Evolutionary conservation across 1,140 invertebrate genomes (phyloP).

Genomic region (Sarcophaga bullata): DNA sequence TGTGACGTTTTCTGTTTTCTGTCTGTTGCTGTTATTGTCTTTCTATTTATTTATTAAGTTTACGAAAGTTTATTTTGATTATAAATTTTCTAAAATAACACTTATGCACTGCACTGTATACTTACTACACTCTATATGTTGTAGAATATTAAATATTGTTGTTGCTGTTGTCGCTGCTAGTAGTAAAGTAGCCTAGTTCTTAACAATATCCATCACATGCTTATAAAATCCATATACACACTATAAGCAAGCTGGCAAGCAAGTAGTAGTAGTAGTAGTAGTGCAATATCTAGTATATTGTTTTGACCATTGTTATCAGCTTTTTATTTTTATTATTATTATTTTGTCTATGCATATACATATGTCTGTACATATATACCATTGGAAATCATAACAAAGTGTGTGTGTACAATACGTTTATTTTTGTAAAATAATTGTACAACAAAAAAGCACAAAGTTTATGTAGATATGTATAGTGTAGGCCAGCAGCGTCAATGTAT

Average conservation of each 20-base stretch:
- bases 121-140: neutral
- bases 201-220: conserved; percentile 9
- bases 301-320: conserved; percentile 9
- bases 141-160: neutral
- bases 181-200: neutral
- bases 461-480: too few relatives aligned
- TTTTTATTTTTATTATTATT: neutral
- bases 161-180: neutral
- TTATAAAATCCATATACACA: neutral
- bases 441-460: too few relatives aligned
- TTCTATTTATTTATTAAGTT: too few relatives aligned
- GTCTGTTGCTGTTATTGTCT: neutral
- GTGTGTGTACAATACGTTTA: neutral
- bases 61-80: too few relatives aligned
- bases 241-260: too few relatives aligned
- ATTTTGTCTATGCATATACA: neutral
- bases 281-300: neutral
- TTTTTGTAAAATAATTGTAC: too few relatives aligned
- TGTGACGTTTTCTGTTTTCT: neutral
- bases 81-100: too few relatives aligned
- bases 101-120: too few relatives aligned
- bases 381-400: neutral
- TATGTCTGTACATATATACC: neutral
- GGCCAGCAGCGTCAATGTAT: too few relatives aligned
- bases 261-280: neutral